Evolutionary conservation across 2,113 vertebrate genomes (phyloP).

Genomic region (Otis tarda): DNA sequence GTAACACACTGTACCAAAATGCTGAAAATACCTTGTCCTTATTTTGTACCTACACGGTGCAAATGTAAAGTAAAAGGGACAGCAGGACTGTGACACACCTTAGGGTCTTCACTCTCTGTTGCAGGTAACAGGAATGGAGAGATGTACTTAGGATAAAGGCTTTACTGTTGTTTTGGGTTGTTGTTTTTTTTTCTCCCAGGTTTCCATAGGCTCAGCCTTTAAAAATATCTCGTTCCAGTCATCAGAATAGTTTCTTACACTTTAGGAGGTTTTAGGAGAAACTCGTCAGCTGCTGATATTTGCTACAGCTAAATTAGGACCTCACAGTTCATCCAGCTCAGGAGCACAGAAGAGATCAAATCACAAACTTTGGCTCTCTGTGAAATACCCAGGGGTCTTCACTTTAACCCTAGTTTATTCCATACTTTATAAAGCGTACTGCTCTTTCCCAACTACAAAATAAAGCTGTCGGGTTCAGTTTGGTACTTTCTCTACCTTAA

Average conservation of each 20-base stretch:
- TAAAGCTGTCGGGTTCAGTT: not conserved
- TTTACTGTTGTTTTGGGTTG: not conserved
- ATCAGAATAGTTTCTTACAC: not conserved
- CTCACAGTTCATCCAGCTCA: not conserved
- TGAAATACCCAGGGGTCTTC: not conserved
- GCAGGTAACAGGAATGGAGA: not conserved
- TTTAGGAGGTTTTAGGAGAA: not conserved
- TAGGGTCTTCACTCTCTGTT: not conserved
- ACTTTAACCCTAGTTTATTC: not conserved
- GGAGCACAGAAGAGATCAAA: slow-evolving; percentile 10
- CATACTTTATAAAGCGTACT: not conserved
- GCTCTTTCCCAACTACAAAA: not conserved
- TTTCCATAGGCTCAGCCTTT: not conserved
- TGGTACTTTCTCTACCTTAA: not conserved
- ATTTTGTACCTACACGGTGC: not conserved
- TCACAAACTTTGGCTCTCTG: not conserved
- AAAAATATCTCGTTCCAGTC: not conserved
- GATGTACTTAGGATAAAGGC: not conserved
- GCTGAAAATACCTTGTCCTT: not conserved
- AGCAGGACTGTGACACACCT: not conserved
- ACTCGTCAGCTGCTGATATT: not conserved
- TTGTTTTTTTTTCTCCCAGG: not conserved
- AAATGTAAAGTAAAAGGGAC: not conserved
- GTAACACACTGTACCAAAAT: not conserved
- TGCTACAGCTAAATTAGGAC: slow-evolving; percentile 33